A percentile compares a stretch with the other conserved stretches of the same genome.
Conservation (phyloP, 1,140 invertebrate genomes). For the Drosophila watanabei region DNA sequence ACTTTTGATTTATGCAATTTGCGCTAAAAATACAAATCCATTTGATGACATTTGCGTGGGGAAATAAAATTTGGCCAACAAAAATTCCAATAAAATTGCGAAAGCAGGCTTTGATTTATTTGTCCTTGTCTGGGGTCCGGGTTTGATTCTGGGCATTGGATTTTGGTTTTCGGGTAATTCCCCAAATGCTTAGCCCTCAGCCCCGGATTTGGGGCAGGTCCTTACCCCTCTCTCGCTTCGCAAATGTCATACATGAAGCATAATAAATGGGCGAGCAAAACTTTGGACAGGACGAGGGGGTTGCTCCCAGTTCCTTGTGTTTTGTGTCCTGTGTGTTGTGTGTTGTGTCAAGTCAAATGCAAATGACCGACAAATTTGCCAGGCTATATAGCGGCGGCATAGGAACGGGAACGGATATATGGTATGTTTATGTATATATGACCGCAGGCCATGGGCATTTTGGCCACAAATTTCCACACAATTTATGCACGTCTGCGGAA, state of each 20-base stretch:
- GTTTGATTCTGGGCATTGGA: constrained; percentile 22
- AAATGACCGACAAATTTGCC: constrained; percentile 70
- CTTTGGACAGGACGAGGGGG: constrained; percentile 44
- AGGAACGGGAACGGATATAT: constrained; percentile 44
- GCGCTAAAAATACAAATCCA: constrained; percentile 81
- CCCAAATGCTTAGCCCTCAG: constrained; percentile 58
- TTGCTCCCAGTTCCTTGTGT: constrained; percentile 4
- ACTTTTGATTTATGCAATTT: constrained; percentile 83
- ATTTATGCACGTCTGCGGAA: constrained; percentile 48
- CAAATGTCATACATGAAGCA: constrained; percentile 67
- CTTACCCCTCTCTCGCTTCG: constrained; percentile 1
- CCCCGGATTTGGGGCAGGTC: constrained; percentile 9
- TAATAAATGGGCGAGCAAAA: constrained; percentile 73
- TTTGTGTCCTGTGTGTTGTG: constrained; percentile 22
- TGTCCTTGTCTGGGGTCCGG: constrained; percentile 29
- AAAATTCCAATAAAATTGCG: constrained; percentile 75
- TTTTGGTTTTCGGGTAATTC: constrained; percentile 47
- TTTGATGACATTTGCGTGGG: constrained; percentile 73
- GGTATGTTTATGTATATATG: constrained; percentile 27
- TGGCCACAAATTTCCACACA: constrained; percentile 55
- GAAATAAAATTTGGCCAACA: constrained; percentile 73
- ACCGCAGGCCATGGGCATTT: constrained; percentile 39
- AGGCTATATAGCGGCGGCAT: constrained; percentile 20
- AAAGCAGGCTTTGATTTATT: constrained; percentile 65
- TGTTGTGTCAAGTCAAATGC: constrained; percentile 61